Base-by-base conservation (phyloP, 2,888 invertebrate genomes). In the Platypus cylindrus region DNA sequence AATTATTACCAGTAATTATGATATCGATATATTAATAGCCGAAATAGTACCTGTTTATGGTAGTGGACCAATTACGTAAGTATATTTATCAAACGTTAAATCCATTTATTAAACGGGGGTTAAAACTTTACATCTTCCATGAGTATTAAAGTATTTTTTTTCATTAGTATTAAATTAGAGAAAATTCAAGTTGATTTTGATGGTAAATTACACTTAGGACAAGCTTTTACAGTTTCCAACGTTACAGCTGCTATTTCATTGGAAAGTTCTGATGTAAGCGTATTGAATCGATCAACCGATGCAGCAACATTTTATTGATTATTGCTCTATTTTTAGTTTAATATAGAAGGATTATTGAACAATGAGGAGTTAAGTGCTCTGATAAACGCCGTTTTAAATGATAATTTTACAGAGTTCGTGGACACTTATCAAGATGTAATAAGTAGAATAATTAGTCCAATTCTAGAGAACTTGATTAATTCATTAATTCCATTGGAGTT, bases 321-420 rank as follows among this genome's bases (percentile, higher is more conserved):
- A 4, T 24, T 17, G 8, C 22, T 32, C 35, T 38, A 31, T 38
- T 52, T 51, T 43, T 36, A 55, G 55, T 54, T 55, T 35, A 45
- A 51, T 30, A 29, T 54, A n/a, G 45, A 49, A 35, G 55, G 55
- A 12, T 31, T 53, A 16, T 36, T 54, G 14, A 43, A 54, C 40
- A 50, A 55, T 37, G 46, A 48, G 32, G 52, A 51, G 26, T 51
- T 52, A 32, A 54, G 51, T 32, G 36, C 44, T 17, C 30, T 53
- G n/a, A 30, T 50, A 4, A 48, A 41, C 27, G 30, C 37, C 14
- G 36, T 47, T 2, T 34, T 55, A 7, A 50, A 46, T 29, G 53
- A 54, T 34, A 46, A 48, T 32, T 40, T 52, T 11, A 41, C 37
- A 3, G 16, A 28, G 9, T 51, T 55, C 25, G 34, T 55, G 23